Conservation (phyloP, 2,797 vertebrate genomes). For the Hydrocynus forskahlii region DNA sequence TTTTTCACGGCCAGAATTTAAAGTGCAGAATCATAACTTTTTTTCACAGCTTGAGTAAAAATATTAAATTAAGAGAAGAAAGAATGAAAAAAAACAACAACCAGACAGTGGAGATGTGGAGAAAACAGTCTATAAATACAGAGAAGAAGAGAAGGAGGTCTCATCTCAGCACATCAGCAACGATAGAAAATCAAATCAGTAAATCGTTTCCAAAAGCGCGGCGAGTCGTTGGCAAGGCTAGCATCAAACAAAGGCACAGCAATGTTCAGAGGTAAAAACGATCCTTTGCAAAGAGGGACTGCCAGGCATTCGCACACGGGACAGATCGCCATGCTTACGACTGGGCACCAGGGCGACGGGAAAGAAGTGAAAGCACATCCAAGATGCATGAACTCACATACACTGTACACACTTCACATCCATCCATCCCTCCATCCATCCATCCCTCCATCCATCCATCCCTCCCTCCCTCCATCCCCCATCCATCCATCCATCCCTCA, state of each 20-base stretch:
- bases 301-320: conserved; percentile 67
- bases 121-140: conserved; percentile 76
- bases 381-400: conserved; percentile 13
- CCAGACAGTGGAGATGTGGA: conserved; percentile 70
- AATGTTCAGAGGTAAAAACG: conserved; percentile 81
- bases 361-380: conserved; percentile 14
- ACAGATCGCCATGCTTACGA: conserved; percentile 64
- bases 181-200: conserved; percentile 72
- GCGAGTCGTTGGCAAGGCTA: conserved; percentile 83
- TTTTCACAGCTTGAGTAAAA: conserved; percentile 84
- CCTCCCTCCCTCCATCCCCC: too few relatives aligned
- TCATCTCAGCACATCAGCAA: conserved; percentile 71
- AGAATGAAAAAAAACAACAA: conserved; percentile 43
- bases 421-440: too few relatives aligned
- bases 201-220: conserved; percentile 66
- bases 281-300: conserved; percentile 81
- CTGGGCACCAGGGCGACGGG: conserved; percentile 61
- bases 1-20: conserved; percentile 77
- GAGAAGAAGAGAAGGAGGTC: conserved; percentile 68
- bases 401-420: neutral
- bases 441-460: too few relatives aligned
- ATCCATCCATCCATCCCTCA: too few relatives aligned
- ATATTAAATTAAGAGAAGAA: conserved; percentile 71
- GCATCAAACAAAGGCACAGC: conserved; percentile 87
- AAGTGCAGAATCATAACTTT: conserved; percentile 83